Evolutionary conservation across 2,113 vertebrate species (phyloP).

Genomic region (Epinephelus cyanopodus): DNA sequence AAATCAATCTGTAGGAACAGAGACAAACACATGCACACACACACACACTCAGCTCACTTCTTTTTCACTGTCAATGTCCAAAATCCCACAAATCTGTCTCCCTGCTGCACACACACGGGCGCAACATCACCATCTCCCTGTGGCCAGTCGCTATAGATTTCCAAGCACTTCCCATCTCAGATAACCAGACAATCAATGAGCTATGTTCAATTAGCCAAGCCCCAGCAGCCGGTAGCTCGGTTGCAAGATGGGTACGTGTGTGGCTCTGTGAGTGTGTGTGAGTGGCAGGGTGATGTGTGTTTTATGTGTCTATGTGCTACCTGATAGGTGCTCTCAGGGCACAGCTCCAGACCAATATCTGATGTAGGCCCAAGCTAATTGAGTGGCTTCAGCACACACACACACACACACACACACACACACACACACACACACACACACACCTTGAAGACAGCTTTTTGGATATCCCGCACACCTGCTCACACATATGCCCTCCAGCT

Average conservation of each 20-base stretch:
- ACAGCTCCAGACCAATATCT: constrained; percentile 43
- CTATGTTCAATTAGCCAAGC: constrained; percentile 73
- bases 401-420: constrained; percentile 1
- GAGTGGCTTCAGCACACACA: constrained; percentile 16
- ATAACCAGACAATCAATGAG: constrained; percentile 79
- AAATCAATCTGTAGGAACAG: not conserved
- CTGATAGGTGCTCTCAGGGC: constrained; percentile 59
- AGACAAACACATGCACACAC: not conserved
- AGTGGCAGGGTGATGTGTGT: constrained; percentile 25
- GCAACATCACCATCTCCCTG: constrained; percentile 30
- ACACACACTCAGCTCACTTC: not conserved
- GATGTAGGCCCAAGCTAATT: constrained; percentile 44
- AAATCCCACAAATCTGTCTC: constrained; percentile 29
- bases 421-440: constrained; percentile 18
- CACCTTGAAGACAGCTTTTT: not conserved
- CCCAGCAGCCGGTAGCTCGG: constrained; percentile 36
- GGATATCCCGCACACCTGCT: constrained; percentile 9
- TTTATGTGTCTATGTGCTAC: constrained; percentile 45
- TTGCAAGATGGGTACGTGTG: constrained; percentile 33
- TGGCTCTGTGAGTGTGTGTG: constrained; percentile 20
- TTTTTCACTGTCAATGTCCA: constrained; percentile 25
- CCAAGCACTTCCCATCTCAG: constrained; percentile 71
- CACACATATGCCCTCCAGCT: not conserved
- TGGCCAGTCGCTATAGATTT: constrained; percentile 65
- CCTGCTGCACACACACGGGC: constrained; percentile 9